Evolutionary conservation across 2,797 vertebrate genomes (phyloP), one percentile per base, ranked within the genome.

Genomic region (Gallirallus australis): DNA sequence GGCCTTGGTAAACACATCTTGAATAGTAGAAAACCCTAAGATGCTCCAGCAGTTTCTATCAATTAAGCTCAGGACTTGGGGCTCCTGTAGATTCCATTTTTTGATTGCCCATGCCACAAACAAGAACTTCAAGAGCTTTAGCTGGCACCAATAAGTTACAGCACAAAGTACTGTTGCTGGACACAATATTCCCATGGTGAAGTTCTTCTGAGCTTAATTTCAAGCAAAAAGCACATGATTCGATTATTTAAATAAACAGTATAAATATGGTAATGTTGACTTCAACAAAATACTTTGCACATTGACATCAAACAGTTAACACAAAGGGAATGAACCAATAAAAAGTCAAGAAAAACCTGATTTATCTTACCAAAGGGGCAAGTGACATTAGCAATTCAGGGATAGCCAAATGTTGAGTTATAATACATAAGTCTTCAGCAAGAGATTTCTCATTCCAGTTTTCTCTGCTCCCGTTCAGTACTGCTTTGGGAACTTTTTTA

Each of bases 391-490:
- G 19, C 56, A 15, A 8, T 42, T 59, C 30, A 16, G 40, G 33
- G 13, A 52, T 33, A 60, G 9, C 14, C 0, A 0, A 69, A 72
- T 21, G 12, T n/a, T 40, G 82, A 77, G 17, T 73, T 48, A 65
- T 6, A 54, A 15, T 27, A 68, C 4, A 2, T 16, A 56, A 0
- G 1, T 23, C 47, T 83, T 71, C 47, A 59, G 23, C 0, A 1
- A 75, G 30, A 79, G 13, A 47, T 6, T 40, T 52, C 15, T 11
- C 17, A 9, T 63, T 79, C 15, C 37, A 33, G 8, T 79, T 61
- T 71, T 33, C 47, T 65, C 45, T 72, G 8, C 37, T 79, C 33
- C 40, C 15, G 27, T n/a, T 71, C 57, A 53, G 30, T 39, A 37
- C 11, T 56, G 40, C 40, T 81, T 73, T 35, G 33, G 45, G 50